A percentile compares a stretch with the other conserved stretches of the same genome.
phyloP scores from a whole-genome alignment of 1,140 invertebrate genomes.

The Leptinotarsa lineolata region DNA sequence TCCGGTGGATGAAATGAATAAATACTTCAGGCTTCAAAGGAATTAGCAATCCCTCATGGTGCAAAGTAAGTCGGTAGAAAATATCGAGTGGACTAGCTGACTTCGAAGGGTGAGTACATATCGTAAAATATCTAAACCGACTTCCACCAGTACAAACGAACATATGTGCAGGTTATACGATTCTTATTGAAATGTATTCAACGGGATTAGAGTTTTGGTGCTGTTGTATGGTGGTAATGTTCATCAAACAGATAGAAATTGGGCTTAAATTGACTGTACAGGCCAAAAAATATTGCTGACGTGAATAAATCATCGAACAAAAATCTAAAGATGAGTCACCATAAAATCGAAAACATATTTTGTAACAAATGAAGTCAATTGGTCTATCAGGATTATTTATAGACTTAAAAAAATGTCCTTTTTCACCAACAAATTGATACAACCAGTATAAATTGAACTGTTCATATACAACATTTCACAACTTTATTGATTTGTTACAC shows the following conservation, averaged over 20 bases:
- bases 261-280: constrained; percentile 38
- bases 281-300: constrained; percentile 11
- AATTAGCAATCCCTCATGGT: constrained; percentile 51
- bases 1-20: constrained; percentile 53
- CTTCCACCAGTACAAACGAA: constrained; percentile 43
- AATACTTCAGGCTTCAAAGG: constrained; percentile 50
- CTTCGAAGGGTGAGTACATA: background rate
- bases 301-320: no score
- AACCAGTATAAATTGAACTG: no score
- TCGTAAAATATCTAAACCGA: constrained; percentile 1
- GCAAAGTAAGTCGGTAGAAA: constrained; percentile 40
- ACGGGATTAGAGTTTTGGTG: constrained; percentile 27
- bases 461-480: no score
- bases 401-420: no score
- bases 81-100: constrained; percentile 20
- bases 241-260: constrained; percentile 22
- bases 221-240: constrained; percentile 21
- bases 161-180: constrained; percentile 58
- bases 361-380: no score
- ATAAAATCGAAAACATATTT: no score
- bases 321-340: no score
- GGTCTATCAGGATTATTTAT: no score
- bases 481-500: no score
- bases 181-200: constrained; percentile 56
- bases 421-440: no score